A percentile compares a stretch with the other conserved stretches of the same genome.
Conservation (phyloP, 2,888 invertebrate genomes). For the Melipona bicolor region DNA sequence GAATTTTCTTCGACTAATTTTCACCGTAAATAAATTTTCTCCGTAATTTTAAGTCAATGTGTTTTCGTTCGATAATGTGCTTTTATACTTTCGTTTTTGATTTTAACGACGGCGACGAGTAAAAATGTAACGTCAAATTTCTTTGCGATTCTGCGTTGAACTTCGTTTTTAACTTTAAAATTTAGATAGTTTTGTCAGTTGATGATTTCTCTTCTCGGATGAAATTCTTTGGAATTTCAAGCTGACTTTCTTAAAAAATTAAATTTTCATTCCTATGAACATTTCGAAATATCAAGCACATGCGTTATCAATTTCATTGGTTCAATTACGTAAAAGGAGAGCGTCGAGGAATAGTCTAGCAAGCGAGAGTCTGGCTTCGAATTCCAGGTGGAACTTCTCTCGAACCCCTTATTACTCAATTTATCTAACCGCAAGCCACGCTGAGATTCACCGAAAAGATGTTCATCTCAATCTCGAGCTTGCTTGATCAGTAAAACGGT, state of each 20-base stretch:
- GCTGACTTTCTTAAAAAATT: no score
- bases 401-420: neutral
- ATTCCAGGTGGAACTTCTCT: neutral
- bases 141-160: neutral
- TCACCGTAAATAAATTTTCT: no score
- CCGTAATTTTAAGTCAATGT: no score
- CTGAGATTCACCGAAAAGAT: neutral
- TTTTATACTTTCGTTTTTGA: neutral
- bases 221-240: no score
- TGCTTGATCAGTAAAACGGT: neutral
- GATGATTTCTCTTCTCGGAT: neutral
- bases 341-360: neutral
- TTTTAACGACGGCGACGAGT: neutral
- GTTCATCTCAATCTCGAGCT: neutral
- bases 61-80: no score
- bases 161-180: neutral
- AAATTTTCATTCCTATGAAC: neutral
- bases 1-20: no score
- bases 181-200: neutral
- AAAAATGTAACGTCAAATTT: neutral
- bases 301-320: neutral
- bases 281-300: neutral
- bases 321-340: neutral
- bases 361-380: neutral
- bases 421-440: neutral